Conservation (phyloP, 2,797 vertebrate species). For the Tenualosa ilisha region DNA sequence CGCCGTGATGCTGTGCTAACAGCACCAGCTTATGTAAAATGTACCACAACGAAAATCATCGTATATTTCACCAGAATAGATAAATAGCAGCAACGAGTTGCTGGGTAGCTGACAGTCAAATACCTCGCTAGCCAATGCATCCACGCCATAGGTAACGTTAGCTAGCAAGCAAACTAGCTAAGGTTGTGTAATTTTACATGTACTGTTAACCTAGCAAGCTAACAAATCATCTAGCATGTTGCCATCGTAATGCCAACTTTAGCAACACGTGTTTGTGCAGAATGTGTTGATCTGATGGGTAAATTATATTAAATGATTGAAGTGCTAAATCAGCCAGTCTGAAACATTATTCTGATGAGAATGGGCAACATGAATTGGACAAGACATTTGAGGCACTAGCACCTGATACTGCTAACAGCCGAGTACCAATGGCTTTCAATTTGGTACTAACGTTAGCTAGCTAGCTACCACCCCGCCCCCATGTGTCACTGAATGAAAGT, state of each 20-base stretch:
- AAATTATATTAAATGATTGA: not conserved
- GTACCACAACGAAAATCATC: not conserved
- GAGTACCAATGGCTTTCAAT: not conserved
- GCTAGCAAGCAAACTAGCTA: not conserved
- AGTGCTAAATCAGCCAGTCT: not conserved
- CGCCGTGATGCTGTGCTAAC: not conserved
- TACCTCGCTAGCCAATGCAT: not conserved
- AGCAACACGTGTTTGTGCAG: not conserved
- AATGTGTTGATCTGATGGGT: not conserved
- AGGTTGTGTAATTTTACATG: slow-evolving; percentile 17
- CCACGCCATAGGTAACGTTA: not conserved
- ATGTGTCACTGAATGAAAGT: slow-evolving; percentile 10
- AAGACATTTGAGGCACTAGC: not conserved
- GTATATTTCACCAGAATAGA: not conserved
- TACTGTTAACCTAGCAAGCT: not conserved
- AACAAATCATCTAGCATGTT: not conserved
- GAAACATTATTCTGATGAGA: too few species aligned
- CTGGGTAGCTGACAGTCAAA: not conserved
- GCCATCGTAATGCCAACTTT: not conserved
- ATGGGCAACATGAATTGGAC: not conserved
- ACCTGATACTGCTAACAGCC: not conserved
- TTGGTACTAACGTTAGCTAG: not conserved
- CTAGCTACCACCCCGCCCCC: slow-evolving; percentile 2
- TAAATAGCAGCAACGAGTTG: not conserved
- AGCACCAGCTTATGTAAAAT: not conserved